Percentiles rank a stretch among this genome's conserved stretches.
Evolutionary conservation across 2,113 vertebrate genomes (phyloP).

Genomic region (Fulica atra): DNA sequence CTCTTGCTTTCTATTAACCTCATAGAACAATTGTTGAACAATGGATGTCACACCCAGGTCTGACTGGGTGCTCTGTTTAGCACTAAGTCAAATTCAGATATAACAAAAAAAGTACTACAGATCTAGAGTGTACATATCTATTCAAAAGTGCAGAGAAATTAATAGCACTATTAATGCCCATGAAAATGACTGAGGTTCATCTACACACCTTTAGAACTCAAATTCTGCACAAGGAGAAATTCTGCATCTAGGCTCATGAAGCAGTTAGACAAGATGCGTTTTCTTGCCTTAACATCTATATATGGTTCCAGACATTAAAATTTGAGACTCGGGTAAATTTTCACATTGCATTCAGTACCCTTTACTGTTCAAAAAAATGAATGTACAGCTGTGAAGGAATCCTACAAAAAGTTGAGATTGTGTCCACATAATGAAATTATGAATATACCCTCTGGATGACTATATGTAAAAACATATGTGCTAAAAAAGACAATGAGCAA

Average conservation of each 20-base stretch:
- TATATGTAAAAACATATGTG: not conserved
- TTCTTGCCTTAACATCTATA: not conserved
- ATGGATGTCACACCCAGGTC: not conserved
- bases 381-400: not conserved
- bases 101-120: not conserved
- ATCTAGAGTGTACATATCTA: not conserved
- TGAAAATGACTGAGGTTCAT: not conserved
- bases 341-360: not conserved
- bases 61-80: not conserved
- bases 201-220: not conserved
- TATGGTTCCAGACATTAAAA: not conserved
- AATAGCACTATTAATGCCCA: not conserved
- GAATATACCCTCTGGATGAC: not conserved
- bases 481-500: not conserved
- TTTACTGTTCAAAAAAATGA: not conserved
- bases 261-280: not conserved
- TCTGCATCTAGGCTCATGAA: not conserved
- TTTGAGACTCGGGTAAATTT: not conserved
- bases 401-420: not conserved
- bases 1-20: not conserved
- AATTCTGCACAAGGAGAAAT: not conserved
- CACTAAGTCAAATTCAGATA: not conserved
- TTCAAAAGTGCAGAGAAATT: not conserved
- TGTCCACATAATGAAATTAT: not conserved
- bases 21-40: not conserved